Evolutionary conservation across 2,113 vertebrate species (phyloP).

Genomic region (Manacus vitellinus): DNA sequence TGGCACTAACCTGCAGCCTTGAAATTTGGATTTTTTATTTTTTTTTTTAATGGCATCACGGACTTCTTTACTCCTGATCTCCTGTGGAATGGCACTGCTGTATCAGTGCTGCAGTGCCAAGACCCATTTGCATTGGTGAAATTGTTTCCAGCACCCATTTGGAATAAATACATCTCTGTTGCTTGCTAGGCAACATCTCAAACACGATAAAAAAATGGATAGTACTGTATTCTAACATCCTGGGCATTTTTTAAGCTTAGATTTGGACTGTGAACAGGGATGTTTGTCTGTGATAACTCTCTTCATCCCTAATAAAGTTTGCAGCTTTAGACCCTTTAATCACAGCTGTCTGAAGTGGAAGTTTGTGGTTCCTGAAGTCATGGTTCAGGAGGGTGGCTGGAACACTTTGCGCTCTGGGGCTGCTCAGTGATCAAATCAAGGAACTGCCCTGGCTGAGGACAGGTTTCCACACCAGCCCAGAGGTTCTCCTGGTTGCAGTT

Average conservation of each 20-base stretch:
- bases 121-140: not conserved
- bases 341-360: not conserved
- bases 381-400: not conserved
- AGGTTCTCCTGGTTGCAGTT: not conserved
- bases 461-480: not conserved
- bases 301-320: not conserved
- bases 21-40: not conserved
- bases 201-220: not conserved
- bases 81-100: not conserved
- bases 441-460: not conserved
- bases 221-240: not conserved
- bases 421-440: not conserved
- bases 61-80: not conserved
- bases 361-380: not conserved
- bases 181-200: not conserved
- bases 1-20: not conserved
- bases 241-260: not conserved
- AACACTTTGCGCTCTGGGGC: not conserved
- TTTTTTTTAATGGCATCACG: not conserved
- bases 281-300: not conserved
- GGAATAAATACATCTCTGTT: not conserved
- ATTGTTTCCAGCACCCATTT: not conserved
- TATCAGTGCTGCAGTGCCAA: not conserved
- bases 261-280: not conserved
- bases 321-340: not conserved